Evolutionary conservation across 2,113 vertebrate species (phyloP).

Genomic region (Corythoichthys intestinalis): DNA sequence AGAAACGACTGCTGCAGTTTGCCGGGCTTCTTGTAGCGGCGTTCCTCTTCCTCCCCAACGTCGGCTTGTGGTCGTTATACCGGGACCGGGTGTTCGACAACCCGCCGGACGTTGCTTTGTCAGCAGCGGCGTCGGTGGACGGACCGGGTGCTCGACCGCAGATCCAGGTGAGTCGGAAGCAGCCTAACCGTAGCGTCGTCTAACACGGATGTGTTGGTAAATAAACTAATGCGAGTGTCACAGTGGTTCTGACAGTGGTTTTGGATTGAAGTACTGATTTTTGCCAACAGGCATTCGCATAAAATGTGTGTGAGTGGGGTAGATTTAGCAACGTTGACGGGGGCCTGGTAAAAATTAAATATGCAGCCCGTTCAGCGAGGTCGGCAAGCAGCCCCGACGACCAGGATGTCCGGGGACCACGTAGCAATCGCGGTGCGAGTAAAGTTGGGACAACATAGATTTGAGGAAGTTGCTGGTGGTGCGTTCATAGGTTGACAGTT

Average conservation of each 20-base stretch:
- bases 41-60: conserved; percentile 89
- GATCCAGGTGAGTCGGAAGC: conserved; percentile 67
- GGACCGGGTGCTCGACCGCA: conserved; percentile 52
- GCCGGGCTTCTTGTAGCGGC: conserved; percentile 81
- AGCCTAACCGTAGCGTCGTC: background rate
- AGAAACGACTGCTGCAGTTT: conserved; percentile 88
- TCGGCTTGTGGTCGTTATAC: conserved; percentile 91
- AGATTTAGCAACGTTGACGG: conserved; percentile 6
- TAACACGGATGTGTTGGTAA: background rate
- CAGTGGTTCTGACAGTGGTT: background rate
- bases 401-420: conserved; percentile 27
- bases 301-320: background rate
- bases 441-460: conserved; percentile 32
- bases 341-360: too few species aligned
- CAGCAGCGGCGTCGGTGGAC: conserved; percentile 18
- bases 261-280: background rate
- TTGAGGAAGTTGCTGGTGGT: conserved; percentile 57
- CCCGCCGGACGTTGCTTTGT: conserved; percentile 54
- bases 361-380: background rate
- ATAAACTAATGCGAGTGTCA: background rate
- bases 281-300: background rate
- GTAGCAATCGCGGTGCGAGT: conserved; percentile 27
- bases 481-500: conserved; percentile 26
- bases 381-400: background rate
- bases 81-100: conserved; percentile 83